These are phyloP conservation scores for Phyllostomus discolor DNA, from an alignment of 2,113 vertebrate species.

Conservation along the genomic window DNA sequence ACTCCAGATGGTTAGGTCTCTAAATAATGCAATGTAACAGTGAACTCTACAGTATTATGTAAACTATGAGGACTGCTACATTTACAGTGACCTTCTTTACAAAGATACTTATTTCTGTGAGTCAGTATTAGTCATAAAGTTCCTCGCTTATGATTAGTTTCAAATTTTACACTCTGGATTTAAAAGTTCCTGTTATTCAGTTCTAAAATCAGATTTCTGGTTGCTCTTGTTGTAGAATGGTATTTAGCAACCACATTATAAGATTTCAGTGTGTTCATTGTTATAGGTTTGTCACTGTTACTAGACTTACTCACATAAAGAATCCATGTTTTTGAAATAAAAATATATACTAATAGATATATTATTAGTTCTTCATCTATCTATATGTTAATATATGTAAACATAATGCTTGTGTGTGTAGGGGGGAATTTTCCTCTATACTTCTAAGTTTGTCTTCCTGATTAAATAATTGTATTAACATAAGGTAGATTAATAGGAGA, in stretches of 20 bases:
- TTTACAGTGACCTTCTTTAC: not conserved
- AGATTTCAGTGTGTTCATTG: not conserved
- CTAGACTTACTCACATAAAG: not conserved
- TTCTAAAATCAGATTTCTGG: not conserved
- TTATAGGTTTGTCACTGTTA: not conserved
- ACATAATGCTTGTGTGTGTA: not conserved
- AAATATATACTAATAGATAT: not conserved
- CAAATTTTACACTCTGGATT: not conserved
- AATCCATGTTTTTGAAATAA: not conserved
- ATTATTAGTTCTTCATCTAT: not conserved
- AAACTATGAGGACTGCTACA: not conserved
- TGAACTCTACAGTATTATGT: not conserved
- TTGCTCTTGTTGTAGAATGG: not conserved
- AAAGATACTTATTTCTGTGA: not conserved
- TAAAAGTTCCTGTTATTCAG: not conserved
- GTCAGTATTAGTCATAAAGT: not conserved
- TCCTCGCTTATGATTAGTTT: not conserved
- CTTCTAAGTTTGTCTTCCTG: not conserved
- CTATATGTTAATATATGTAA: not conserved
- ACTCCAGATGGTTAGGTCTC: not conserved
- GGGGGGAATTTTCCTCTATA: not conserved
- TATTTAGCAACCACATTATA: not conserved
- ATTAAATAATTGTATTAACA: not conserved
- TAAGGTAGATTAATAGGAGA: not conserved
- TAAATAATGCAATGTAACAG: not conserved